phyloP scores from a whole-genome alignment of 2,113 vertebrate genomes.

The Poeciliopsis occidentalis region DNA sequence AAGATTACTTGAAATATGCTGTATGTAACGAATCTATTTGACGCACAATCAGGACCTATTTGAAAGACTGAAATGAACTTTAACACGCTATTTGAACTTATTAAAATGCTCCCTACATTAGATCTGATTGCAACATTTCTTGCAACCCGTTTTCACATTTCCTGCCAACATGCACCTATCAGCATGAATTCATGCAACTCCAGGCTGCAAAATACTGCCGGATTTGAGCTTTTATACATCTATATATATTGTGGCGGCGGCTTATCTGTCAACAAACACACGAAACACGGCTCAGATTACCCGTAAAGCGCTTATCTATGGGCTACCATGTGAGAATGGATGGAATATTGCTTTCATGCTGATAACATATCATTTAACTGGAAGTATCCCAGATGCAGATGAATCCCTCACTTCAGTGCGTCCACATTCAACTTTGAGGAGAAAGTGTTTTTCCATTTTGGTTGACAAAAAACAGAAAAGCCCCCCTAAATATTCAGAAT shows the following conservation, averaged over 20 bases:
- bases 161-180: neutral
- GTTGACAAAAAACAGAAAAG: constrained; percentile 27
- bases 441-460: constrained; percentile 15
- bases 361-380: constrained; percentile 22
- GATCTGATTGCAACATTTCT: neutral
- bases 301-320: constrained; percentile 36
- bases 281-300: constrained; percentile 36
- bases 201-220: neutral
- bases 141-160: neutral
- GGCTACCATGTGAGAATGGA: constrained; percentile 16
- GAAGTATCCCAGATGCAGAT: constrained; percentile 34
- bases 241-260: neutral
- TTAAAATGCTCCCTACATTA: neutral
- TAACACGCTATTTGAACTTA: neutral
- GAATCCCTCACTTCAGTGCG: constrained; percentile 12
- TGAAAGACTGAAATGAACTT: neutral
- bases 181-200: neutral
- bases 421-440: constrained; percentile 18
- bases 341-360: constrained; percentile 39
- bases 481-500: constrained; percentile 27
- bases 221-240: neutral
- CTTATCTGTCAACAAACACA: constrained; percentile 19
- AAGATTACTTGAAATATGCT: neutral
- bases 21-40: neutral
- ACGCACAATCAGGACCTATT: neutral